Percentiles rank a stretch among this genome's conserved stretches.
These are phyloP conservation scores for Arion vulgaris DNA, from an alignment of 1,140 invertebrate species.

Conservation along the genomic window DNA sequence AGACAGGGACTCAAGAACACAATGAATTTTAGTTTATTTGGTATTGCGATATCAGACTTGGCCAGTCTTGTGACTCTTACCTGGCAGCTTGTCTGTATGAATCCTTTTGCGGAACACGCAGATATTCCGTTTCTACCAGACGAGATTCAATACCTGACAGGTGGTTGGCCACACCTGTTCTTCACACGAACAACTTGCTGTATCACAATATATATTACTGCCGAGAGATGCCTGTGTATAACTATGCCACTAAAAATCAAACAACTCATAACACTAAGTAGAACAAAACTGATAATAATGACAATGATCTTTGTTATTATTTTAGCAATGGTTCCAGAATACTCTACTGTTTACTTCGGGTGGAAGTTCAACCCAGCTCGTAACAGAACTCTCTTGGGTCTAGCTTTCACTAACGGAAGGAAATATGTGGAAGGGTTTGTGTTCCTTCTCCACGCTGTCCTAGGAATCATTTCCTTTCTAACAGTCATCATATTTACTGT, in stretches of 20 bases:
- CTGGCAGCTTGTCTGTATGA: not conserved
- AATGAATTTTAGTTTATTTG: slow-evolving; percentile 17
- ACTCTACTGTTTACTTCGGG: not conserved
- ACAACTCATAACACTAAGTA: not conserved
- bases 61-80: not conserved
- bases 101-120: not conserved
- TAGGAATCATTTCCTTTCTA: not conserved
- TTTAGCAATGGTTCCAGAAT: not conserved
- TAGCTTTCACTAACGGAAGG: not conserved
- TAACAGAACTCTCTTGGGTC: not conserved
- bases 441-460: not conserved
- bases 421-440: not conserved
- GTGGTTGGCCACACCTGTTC: not conserved
- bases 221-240: slow-evolving; percentile 22
- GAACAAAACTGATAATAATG: not conserved
- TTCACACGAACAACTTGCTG: not conserved
- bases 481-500: not conserved
- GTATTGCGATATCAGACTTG: slow-evolving; percentile 7
- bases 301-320: not conserved
- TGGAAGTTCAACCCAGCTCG: not conserved
- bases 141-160: not conserved
- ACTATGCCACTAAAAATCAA: not conserved
- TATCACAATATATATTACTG: slow-evolving; percentile 17
- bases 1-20: slow-evolving; percentile 12
- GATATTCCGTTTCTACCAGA: not conserved